These are phyloP conservation scores for Drosophila nr. medialis DNA, from an alignment of 2,888 invertebrate genomes.

Conservation along the genomic window DNA sequence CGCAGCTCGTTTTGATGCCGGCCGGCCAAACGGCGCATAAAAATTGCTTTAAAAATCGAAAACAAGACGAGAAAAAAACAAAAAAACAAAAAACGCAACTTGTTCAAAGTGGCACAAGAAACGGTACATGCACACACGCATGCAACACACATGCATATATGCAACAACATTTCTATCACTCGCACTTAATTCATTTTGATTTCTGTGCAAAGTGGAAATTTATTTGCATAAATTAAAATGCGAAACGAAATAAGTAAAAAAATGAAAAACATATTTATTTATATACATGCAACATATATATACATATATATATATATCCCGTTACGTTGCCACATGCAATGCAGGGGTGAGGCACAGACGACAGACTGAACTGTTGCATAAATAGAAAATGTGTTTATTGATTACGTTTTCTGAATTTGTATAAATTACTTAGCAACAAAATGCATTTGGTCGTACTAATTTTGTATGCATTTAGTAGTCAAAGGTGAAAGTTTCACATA, in stretches of 20 bases:
- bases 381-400: slow-evolving; percentile 75
- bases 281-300: slow-evolving; percentile 34
- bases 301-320: slow-evolving; percentile 30
- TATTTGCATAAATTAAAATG: slow-evolving; percentile 82
- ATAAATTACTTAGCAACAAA: slow-evolving; percentile 62
- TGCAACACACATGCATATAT: slow-evolving; percentile 7
- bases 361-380: slow-evolving; percentile 65
- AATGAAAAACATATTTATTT: slow-evolving; percentile 12
- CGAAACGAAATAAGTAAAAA: slow-evolving; percentile 37
- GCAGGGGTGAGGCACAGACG: slow-evolving; percentile 14
- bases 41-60: slow-evolving; percentile 78
- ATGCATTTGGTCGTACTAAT: slow-evolving; percentile 7
- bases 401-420: slow-evolving; percentile 66
- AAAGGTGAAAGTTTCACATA: slow-evolving; percentile 11
- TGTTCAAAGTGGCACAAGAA: slow-evolving; percentile 72
- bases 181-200: slow-evolving; percentile 80
- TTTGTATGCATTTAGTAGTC: background rate
- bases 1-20: slow-evolving; percentile 63
- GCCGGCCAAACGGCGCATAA: slow-evolving; percentile 63
- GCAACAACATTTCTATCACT: slow-evolving; percentile 77
- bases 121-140: slow-evolving; percentile 57
- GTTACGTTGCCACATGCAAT: slow-evolving; percentile 63
- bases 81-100: slow-evolving; percentile 52
- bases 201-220: slow-evolving; percentile 81
- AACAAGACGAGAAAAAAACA: slow-evolving; percentile 43